phyloP scores from a whole-genome alignment of 1,140 invertebrate genomes.

The Heliconius melpomene region DNA sequence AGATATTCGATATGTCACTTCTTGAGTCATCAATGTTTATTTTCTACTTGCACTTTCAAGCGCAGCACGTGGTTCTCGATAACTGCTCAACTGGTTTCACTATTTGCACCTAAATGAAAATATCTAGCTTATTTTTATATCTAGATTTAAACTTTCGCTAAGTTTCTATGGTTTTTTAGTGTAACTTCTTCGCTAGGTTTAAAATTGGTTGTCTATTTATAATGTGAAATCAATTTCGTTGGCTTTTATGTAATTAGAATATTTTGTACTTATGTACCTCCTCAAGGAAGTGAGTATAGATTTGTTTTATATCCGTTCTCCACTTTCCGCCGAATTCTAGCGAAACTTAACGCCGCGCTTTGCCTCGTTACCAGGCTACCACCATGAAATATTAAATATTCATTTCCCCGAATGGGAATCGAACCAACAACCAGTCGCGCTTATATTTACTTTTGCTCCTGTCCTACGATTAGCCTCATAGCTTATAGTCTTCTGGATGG shows the following conservation, averaged over 20 bases:
- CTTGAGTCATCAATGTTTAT: conserved; percentile 36
- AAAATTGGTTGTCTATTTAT: conserved; percentile 1
- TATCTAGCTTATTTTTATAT: conserved; percentile 62
- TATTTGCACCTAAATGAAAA: conserved; percentile 52
- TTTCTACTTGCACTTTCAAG: conserved; percentile 52
- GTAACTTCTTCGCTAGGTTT: conserved; percentile 28
- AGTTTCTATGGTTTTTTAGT: conserved; percentile 44
- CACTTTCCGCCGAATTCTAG: too few relatives aligned
- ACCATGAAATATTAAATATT: too few relatives aligned
- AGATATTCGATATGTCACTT: not conserved
- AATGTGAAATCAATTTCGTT: conserved; percentile 30
- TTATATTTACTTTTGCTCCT: too few relatives aligned
- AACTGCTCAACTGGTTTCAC: conserved; percentile 60
- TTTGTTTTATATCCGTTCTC: too few relatives aligned
- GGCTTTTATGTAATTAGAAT: not conserved
- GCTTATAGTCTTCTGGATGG: not conserved
- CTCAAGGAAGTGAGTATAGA: too few relatives aligned
- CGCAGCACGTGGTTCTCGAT: conserved; percentile 44
- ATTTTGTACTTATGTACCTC: not conserved
- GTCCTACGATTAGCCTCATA: too few relatives aligned
- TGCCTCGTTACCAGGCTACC: too few relatives aligned
- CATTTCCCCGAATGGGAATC: too few relatives aligned
- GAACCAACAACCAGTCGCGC: too few relatives aligned
- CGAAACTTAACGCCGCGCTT: too few relatives aligned
- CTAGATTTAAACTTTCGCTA: conserved; percentile 65